Evolutionary conservation across 2,888 invertebrate genomes (phyloP), one percentile per base, ranked within the genome.

Genomic region (Hemithea aestivaria): DNA sequence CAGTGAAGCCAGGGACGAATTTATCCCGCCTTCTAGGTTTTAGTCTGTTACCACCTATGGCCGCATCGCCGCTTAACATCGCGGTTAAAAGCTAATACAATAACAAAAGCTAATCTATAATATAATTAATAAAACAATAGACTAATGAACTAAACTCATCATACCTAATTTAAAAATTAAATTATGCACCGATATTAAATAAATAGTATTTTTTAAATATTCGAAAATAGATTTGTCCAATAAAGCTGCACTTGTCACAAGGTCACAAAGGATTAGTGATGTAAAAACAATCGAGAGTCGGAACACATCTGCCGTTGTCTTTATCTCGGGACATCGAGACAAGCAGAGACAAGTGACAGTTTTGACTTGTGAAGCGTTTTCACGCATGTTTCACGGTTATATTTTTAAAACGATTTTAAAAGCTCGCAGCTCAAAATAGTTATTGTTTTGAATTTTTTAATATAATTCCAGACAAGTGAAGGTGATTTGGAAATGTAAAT

Each of bases 271-370:
- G 46, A 60, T 58, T 51, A 56, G 62, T 65, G 51, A 42, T 53
- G 58, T 65, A 48, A 59, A 69, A 73, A 79, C 73, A 75, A 75
- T 72, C 25, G 28, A 9, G 63, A 50, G n/a, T n/a, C 53, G 46
- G 45, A 39, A 71, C 54, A 76, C 83, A 83, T 83, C 76, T 82
- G 82, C 62, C 68, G 67, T 44, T 71, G 73, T 79, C 74, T 74
- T 74, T 76, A 79, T 72, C 73, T 71, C 56, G 58, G 55, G 57
- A 73, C 74, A 75, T 76, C 73, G 71, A 16, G 3, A 4, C 16
- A 5, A 16, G n/a, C n/a, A n/a, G n/a, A n/a, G n/a, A 61, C 57
- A 56, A 33, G 44, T 48, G 52, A 53, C 52, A 53, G 58, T 57
- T 52, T 60, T 58, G 59, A 58, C 62, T 51, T 16, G 16, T 16